Evolutionary conservation across 2,888 invertebrate species (phyloP), one percentile per base, ranked within the genome.

Genomic region (Drosophila neutralis): DNA sequence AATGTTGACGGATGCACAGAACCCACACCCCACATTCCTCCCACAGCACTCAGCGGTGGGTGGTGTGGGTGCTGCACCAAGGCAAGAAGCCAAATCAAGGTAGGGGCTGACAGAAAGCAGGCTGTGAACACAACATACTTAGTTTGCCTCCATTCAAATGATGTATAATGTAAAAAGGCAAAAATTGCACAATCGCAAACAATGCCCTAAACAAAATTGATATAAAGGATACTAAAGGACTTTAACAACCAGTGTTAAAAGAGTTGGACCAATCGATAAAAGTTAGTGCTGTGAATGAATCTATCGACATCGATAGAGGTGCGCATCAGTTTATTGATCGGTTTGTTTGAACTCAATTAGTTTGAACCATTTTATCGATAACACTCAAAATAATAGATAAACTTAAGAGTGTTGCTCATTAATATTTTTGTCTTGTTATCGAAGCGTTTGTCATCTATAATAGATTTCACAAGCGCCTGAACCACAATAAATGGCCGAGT

Each of bases 1-100:
- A 80, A 83, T 80, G 76, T 78, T 76, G 84, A 69, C 68, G 58
- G 58, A 68, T 70, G 52, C 74, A 71, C 35, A 54, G 48, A 24
- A 1, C 10, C 27, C 29, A 13, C 29, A 59, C n/a, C 1, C 31
- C 24, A 13, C 52, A 6, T 0, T 2, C 15, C 11, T n/a, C 3
- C 15, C 42, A 18, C 11, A 15, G 29, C 24, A 35, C 49, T 54
- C 35, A 11, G n/a, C 7, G 11, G 7, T 24, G 38, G 27, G 36
- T 27, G n/a, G n/a, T 15, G 15, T 21, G 56, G 52, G 21, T 29
- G 64, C 33, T 66, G 64, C 68, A 48, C 36, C 65, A 29, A 24
- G n/a, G 53, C 38, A n/a, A 13, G 53, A 36, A 38, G 67, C 45
- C 18, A 29, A 65, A n/a, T 31, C 27, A 49, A 64, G 51, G 64